Evolutionary conservation across 1,140 invertebrate genomes (phyloP), one percentile per base, ranked within the genome.

Genomic region (Dendroctonus ponderosae): DNA sequence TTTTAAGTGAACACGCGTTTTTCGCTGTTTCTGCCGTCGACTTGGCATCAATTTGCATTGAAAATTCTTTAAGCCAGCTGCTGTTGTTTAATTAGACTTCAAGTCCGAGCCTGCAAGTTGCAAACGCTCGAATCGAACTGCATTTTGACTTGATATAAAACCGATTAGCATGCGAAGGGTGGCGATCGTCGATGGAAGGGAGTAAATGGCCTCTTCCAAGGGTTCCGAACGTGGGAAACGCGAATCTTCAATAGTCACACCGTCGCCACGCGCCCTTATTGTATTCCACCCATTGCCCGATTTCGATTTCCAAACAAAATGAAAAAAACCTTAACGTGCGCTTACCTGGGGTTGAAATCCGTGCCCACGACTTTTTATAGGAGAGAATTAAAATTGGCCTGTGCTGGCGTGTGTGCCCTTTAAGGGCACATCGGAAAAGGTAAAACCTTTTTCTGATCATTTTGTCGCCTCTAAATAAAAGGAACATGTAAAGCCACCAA

Each of bases 231-330:
- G 74, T 75, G 72, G 74, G 72, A 75, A 75, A 68, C 66, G 59
- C 11, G 72, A 51, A 72, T 72, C 67, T 71, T 70, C 69, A 67
- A 64, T 70, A 68, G 74, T 75, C 74, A 75, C 74, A 75, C 72
- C 70, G 69, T 59, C 56, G 72, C 53, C 72, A 75, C 74, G 74
- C 74, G 74, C 61, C 69, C 40, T 59, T 65, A 63, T 63, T 63
- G 50, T 54, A 38, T 54, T 37, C 6, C 48, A 62, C 48, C 48
- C 48, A 62, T 62, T 40, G 48, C 40, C 52, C 49, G 61, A 63
- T 63, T 63, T 63, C 61, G 61, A 63, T 63, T 63, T 63, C 51
- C 40, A 63, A 63, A 63, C 61, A 63, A 62, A 62, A 62, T 52
- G 39, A 12, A 62, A 62, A 62, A 62, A 62, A 26, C 40, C n/a